Conservation (phyloP, 2,113 vertebrate genomes). For the Pituophis catenifer region DNA sequence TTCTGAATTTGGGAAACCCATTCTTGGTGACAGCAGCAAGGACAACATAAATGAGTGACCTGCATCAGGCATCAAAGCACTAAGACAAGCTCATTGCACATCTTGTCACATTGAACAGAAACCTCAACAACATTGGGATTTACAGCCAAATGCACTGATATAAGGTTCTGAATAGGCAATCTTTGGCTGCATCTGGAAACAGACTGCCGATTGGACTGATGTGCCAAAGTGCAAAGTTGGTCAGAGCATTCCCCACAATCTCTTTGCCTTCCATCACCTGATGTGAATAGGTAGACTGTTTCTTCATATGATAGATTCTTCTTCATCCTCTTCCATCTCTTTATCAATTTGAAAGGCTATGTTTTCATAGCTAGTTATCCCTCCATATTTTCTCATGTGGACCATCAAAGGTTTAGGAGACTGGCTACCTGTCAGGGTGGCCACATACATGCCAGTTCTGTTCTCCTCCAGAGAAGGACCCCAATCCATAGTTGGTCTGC, state of each 20-base stretch:
- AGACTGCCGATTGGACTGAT: slow-evolving; percentile 8
- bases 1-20: neutral
- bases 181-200: neutral
- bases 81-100: slow-evolving; percentile 2
- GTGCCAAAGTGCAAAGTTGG: slow-evolving; percentile 39
- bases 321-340: slow-evolving; percentile 77
- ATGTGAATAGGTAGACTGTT: neutral
- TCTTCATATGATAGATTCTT: slow-evolving; percentile 75
- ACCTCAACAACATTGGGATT: neutral
- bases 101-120: slow-evolving; percentile 45
- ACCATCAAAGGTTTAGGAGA: slow-evolving; percentile 80
- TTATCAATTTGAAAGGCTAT: slow-evolving; percentile 76
- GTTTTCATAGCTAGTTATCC: slow-evolving; percentile 81
- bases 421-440: slow-evolving; percentile 73
- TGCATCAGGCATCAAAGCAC: slow-evolving; percentile 38
- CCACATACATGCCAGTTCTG: slow-evolving; percentile 74
- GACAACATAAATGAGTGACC: neutral
- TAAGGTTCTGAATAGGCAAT: slow-evolving; percentile 11
- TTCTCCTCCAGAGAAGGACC: slow-evolving; percentile 78
- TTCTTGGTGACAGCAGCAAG: neutral
- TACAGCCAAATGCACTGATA: slow-evolving; percentile 15
- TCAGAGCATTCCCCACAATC: slow-evolving; percentile 9
- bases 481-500: slow-evolving; percentile 76
- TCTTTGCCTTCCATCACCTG: fast-evolving
- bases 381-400: slow-evolving; percentile 78